Evolutionary conservation across 1,140 invertebrate species (phyloP).

Genomic region (Drosophila parabipectinata): DNA sequence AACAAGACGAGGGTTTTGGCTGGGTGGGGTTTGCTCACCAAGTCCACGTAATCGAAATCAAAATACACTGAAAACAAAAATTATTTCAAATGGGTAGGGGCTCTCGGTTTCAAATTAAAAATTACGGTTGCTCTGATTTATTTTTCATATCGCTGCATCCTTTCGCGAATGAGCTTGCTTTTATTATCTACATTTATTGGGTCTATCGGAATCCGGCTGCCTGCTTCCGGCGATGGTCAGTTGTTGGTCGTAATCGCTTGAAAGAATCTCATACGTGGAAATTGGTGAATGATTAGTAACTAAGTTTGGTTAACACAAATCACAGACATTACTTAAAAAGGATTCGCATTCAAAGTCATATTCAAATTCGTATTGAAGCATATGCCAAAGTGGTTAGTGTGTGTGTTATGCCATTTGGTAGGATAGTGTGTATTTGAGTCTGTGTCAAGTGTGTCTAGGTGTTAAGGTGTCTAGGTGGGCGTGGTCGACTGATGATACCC

Average conservation of each 20-base stretch:
- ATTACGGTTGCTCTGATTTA: conserved; percentile 12
- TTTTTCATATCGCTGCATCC: neutral
- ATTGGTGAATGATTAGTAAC: conserved; percentile 49
- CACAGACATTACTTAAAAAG: conserved; percentile 61
- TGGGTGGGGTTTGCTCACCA: conserved; percentile 65
- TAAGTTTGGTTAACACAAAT: conserved; percentile 49
- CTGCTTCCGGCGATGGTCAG: conserved; percentile 24
- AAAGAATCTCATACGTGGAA: conserved; percentile 51
- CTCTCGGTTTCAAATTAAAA: conserved; percentile 29
- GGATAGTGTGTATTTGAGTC: conserved; percentile 10
- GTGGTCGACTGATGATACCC: conserved; percentile 19
- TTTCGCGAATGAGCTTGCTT: conserved; percentile 9
- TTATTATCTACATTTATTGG: conserved; percentile 7
- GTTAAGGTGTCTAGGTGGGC: conserved; percentile 7
- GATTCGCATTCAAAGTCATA: conserved; percentile 52
- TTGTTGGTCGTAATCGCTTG: conserved; percentile 29
- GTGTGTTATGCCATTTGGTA: conserved; percentile 1
- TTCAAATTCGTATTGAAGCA: conserved; percentile 58
- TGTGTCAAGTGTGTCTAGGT: conserved; percentile 2
- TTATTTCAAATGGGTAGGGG: conserved; percentile 21
- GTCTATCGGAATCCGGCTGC: conserved; percentile 35
- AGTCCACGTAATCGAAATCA: conserved; percentile 67
- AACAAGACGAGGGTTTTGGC: conserved; percentile 53
- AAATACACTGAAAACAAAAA: conserved; percentile 40
- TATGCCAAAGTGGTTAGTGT: conserved; percentile 64